Evolutionary conservation across 2,113 vertebrate species (phyloP), one percentile per base, ranked within the genome.

Genomic region (Oxygymnocypris stewartii): DNA sequence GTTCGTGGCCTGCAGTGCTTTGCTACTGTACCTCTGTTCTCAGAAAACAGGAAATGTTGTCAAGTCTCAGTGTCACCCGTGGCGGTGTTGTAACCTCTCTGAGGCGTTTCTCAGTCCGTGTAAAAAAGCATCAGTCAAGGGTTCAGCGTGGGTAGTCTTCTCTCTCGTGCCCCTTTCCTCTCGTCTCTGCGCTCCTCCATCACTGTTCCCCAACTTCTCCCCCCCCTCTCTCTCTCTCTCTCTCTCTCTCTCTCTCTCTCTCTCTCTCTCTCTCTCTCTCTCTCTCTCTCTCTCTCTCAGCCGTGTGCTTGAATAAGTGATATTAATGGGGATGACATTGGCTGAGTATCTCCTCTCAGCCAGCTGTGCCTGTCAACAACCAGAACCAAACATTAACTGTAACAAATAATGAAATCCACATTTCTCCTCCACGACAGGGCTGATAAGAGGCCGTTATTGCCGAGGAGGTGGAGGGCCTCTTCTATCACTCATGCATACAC

Each of bases 381-480:
- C 77, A 86, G 85, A 81, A 86, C 63, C 54, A 47, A 74, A 81
- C 85, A 86, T 86, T 86, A 86, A 81, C 85, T 42, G 49, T 65
- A 74, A 86, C 77, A 86, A 80, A 86, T 86, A 80, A 86, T 86
- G 77, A 86, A 86, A 86, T 81, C 77, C 85, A 86, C 77, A 81
- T 81, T 86, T 81, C 78, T 71, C 59, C 31, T 69, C 76, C 59
- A 18, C 2, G 42, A 85, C 61, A 85, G 40, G 35, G 54, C 65
- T 44, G 85, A 86, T 81, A 86, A 81, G 85, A 86, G 76, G 16
- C 25, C 23, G 61, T 79, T 77, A 79, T 20, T 63, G 77, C 65
- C 44, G 49, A 44, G 31, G 67, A 54, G 31, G 47, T 73, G 67
- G 16, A 69, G 28, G 31, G 79, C 31, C 40, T 4, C 71, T 40